These are phyloP conservation scores for Triplophysa rosa DNA, from an alignment of 2,113 vertebrate species.

Conservation along the genomic window DNA sequence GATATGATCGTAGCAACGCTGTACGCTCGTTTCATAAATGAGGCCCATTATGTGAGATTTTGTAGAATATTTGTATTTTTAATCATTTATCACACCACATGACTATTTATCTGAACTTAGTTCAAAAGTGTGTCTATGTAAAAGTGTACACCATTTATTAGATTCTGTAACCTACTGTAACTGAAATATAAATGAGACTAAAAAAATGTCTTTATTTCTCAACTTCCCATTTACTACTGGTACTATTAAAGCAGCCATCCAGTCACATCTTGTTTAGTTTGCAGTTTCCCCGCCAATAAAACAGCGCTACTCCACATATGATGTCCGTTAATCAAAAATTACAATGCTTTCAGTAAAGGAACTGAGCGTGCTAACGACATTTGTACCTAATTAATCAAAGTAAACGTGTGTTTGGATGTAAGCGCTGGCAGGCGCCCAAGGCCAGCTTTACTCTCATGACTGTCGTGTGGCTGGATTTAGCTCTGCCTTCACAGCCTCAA, in stretches of 20 bases:
- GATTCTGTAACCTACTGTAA: no score
- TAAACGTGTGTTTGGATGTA: slow-evolving; percentile 33
- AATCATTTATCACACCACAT: no score
- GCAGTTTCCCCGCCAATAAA: slow-evolving; percentile 22
- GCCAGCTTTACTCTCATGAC: slow-evolving; percentile 34
- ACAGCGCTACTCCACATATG: slow-evolving; percentile 2
- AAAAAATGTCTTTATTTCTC: not conserved
- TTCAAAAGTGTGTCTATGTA: no score
- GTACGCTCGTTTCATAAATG: no score
- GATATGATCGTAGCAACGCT: no score
- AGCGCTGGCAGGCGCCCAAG: slow-evolving; percentile 25
- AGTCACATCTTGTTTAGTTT: slow-evolving; percentile 33
- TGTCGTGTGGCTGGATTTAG: slow-evolving; percentile 27
- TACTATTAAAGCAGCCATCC: not conserved
- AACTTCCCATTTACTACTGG: not conserved
- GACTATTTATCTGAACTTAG: no score
- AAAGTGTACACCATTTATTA: no score
- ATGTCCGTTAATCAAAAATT: slow-evolving; percentile 27
- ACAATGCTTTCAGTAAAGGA: slow-evolving; percentile 1
- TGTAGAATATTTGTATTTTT: no score
- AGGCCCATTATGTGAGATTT: no score
- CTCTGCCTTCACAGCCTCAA: not conserved
- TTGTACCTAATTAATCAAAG: slow-evolving; percentile 42
- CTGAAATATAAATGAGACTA: no score
- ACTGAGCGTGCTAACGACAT: slow-evolving; percentile 28